Evolutionary conservation across 2,888 invertebrate genomes (phyloP).

Genomic region (Zygogramma bicolorata): DNA sequence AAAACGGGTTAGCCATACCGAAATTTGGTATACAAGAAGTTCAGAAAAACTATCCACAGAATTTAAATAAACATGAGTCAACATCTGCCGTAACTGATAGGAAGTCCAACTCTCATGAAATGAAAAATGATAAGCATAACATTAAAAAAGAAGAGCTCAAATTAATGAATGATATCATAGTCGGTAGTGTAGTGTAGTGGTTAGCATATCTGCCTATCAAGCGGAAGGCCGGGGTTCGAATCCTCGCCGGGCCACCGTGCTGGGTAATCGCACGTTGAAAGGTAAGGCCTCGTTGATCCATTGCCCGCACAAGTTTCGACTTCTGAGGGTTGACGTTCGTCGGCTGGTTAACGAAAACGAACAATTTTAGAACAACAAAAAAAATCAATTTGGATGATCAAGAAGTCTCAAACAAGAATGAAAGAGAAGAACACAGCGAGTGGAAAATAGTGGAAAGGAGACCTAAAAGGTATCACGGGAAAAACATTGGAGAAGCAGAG

Average conservation of each 20-base stretch:
- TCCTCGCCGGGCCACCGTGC: too few relatives aligned
- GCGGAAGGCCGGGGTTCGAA: too few relatives aligned
- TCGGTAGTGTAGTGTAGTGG: too few relatives aligned
- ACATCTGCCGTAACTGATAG: not conserved
- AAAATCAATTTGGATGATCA: not conserved
- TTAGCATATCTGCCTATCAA: too few relatives aligned
- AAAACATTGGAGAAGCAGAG: constrained; percentile 4
- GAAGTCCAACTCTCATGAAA: not conserved
- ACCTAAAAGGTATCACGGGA: too few relatives aligned
- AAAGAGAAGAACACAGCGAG: constrained; percentile 1
- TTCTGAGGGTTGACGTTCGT: too few relatives aligned
- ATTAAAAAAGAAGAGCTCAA: constrained; percentile 4
- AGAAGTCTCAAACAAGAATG: constrained; percentile 1
- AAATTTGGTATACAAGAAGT: not conserved
- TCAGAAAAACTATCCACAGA: not conserved
- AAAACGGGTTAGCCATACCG: not conserved
- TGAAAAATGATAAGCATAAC: constrained; percentile 10
- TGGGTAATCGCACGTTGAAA: too few relatives aligned
- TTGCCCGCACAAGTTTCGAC: too few relatives aligned
- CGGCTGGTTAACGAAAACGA: too few relatives aligned
- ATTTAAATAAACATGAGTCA: not conserved
- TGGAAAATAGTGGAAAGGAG: not conserved
- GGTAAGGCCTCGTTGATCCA: too few relatives aligned
- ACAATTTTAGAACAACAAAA: too few relatives aligned
- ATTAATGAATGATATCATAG: constrained; percentile 15